A percentile compares a stretch with the other conserved stretches of the same genome.
These are phyloP conservation scores for Carcharodon carcharias DNA, from an alignment of 2,797 vertebrate genomes.

Conservation along the genomic window DNA sequence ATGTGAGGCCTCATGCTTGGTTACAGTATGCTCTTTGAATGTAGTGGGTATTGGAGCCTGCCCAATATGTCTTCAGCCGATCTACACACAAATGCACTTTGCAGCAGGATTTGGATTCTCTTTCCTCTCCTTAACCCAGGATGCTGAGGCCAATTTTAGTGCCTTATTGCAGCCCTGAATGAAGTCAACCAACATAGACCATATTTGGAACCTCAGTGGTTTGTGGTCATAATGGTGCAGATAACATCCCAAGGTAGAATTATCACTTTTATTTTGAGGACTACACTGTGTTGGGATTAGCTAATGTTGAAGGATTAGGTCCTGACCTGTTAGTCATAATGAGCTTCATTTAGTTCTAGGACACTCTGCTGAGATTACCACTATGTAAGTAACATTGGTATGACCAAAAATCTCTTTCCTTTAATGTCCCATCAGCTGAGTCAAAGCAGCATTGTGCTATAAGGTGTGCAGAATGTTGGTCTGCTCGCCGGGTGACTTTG, in stretches of 20 bases:
- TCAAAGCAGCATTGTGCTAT: background rate
- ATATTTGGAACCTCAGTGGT: background rate
- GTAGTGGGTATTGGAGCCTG: background rate
- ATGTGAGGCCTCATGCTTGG: background rate
- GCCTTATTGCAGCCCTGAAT: background rate
- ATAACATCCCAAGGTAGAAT: background rate
- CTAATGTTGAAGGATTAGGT: background rate
- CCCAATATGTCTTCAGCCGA: background rate
- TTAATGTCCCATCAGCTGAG: background rate
- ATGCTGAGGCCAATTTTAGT: background rate
- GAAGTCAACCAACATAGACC: background rate
- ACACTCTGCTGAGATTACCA: conserved; percentile 12
- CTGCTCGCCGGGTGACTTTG: background rate
- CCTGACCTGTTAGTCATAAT: conserved; percentile 13
- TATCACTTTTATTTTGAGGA: background rate
- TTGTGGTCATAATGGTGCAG: background rate
- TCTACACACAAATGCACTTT: background rate
- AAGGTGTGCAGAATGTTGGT: too few species aligned
- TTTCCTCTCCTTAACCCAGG: background rate
- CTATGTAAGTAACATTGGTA: background rate
- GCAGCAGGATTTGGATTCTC: background rate
- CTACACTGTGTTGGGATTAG: background rate
- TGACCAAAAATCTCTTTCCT: background rate
- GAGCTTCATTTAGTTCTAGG: conserved; percentile 3
- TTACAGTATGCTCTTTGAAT: background rate